A percentile compares a stretch with the other conserved stretches of the same genome.
phyloP scores from a whole-genome alignment of 2,797 vertebrate species.

The Acanthurus tractus region DNA sequence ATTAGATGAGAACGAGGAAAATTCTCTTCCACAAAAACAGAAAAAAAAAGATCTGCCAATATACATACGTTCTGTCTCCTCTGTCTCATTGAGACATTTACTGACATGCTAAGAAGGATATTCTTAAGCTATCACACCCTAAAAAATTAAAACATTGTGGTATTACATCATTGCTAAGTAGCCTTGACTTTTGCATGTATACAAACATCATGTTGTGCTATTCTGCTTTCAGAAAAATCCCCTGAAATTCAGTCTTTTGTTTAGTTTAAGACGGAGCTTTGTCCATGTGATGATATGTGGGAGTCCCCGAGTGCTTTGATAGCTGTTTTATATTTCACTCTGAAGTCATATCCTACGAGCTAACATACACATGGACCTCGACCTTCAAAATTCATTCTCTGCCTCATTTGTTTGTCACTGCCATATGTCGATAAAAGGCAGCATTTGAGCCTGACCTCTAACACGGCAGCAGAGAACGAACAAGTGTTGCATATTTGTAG shows the following conservation, averaged over 20 bases:
- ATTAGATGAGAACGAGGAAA: not conserved
- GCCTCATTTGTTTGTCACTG: not conserved
- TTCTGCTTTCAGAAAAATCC: not conserved
- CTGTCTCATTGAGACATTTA: no score
- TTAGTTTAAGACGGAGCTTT: not conserved
- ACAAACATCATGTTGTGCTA: not conserved
- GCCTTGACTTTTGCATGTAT: not conserved
- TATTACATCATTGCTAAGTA: no score
- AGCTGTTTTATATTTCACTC: constrained; percentile 41
- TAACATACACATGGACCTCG: constrained; percentile 10
- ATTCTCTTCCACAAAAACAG: not conserved
- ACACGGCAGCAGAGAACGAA: not conserved
- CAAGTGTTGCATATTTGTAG: constrained; percentile 37
- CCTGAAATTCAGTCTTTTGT: not conserved
- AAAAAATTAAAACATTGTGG: no score
- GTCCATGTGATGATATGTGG: not conserved
- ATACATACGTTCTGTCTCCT: no score
- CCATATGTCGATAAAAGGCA: constrained; percentile 46
- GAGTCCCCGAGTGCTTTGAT: constrained; percentile 17
- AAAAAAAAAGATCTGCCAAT: no score
- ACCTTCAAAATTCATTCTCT: constrained; percentile 20
- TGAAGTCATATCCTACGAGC: constrained; percentile 42
- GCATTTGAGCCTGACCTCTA: constrained; percentile 31
- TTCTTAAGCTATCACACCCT: not conserved
- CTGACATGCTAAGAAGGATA: not conserved